phyloP scores from a whole-genome alignment of 1,140 invertebrate genomes.

The Cheumatopsyche charites region DNA sequence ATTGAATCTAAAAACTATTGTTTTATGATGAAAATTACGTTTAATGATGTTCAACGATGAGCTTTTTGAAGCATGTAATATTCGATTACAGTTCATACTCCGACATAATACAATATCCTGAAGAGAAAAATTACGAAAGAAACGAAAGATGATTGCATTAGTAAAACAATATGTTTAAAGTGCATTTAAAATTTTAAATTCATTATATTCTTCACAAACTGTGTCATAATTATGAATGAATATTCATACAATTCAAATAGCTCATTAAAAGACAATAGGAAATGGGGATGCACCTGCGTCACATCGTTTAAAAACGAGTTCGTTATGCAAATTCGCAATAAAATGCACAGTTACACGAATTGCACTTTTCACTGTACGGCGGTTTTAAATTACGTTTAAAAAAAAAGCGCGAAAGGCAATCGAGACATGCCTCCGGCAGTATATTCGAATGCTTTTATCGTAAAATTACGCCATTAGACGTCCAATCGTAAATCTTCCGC shows the following conservation, averaged over 20 bases:
- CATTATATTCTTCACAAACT: too few relatives aligned
- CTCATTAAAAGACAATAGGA: background rate
- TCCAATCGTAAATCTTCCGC: background rate
- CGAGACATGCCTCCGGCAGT: background rate
- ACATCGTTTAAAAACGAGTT: background rate
- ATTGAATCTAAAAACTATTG: background rate
- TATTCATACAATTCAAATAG: too few relatives aligned
- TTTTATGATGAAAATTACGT: conserved; percentile 2
- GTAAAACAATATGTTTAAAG: too few relatives aligned
- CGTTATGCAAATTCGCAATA: conserved; percentile 6
- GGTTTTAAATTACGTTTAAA: background rate
- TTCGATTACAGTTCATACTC: too few relatives aligned
- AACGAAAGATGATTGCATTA: too few relatives aligned
- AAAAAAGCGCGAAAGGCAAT: background rate
- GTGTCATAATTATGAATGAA: too few relatives aligned
- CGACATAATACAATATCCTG: too few relatives aligned
- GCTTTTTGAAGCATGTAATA: too few relatives aligned
- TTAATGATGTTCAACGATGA: too few relatives aligned
- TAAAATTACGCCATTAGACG: conserved; percentile 4
- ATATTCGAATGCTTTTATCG: background rate
- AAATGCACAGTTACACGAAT: background rate
- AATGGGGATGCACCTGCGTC: background rate
- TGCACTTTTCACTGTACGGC: background rate
- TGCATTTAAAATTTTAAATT: too few relatives aligned
- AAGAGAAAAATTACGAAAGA: too few relatives aligned